Evolutionary conservation across 2,113 vertebrate species (phyloP).

Genomic region (Reinhardtius hippoglossoides): DNA sequence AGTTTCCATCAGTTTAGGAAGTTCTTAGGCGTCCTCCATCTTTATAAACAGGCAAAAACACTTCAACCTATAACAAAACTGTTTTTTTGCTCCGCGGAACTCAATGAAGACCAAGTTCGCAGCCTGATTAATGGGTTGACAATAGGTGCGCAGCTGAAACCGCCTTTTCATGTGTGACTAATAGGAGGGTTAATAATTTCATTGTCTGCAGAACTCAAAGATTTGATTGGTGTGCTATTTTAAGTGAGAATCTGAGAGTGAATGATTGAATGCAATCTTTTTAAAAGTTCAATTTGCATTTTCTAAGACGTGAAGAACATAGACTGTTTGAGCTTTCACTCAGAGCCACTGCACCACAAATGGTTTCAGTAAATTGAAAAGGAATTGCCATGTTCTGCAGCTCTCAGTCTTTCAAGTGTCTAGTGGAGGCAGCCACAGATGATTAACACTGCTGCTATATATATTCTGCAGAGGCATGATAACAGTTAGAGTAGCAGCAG

Average conservation of each 20-base stretch:
- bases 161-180: background rate
- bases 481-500: background rate
- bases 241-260: slow-evolving; percentile 12
- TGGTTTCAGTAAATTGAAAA: background rate
- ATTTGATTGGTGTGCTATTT: background rate
- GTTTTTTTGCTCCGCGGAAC: background rate
- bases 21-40: too few species aligned
- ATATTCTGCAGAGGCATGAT: background rate
- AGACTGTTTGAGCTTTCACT: background rate
- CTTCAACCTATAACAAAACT: too few species aligned
- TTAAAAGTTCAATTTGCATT: background rate
- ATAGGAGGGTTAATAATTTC: slow-evolving; percentile 13
- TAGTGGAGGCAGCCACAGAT: background rate
- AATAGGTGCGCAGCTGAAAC: background rate
- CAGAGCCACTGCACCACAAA: background rate
- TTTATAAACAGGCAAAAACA: too few species aligned
- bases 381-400: background rate
- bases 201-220: background rate
- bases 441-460: background rate
- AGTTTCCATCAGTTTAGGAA: background rate
- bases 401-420: background rate
- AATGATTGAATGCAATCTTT: background rate
- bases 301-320: background rate
- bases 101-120: background rate
- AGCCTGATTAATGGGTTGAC: slow-evolving; percentile 1